Conservation (phyloP, 1,140 invertebrate species). For the Oncopodura yosiiana region DNA sequence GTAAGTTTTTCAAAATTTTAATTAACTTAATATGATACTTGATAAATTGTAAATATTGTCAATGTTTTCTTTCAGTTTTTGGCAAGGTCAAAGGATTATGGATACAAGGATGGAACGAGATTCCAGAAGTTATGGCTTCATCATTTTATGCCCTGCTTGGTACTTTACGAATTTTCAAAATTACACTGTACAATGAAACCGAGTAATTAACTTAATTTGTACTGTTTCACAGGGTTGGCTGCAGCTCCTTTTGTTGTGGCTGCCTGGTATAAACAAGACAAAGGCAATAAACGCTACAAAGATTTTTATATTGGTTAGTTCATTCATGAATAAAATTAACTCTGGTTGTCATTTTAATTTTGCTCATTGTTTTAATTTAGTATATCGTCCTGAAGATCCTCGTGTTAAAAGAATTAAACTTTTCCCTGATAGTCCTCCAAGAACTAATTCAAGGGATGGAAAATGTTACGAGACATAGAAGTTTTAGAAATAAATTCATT, state of each 20-base stretch:
- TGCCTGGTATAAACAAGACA: neutral
- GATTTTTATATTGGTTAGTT: slow-evolving; percentile 8
- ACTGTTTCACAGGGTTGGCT: too few species aligned
- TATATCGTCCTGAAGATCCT: slow-evolving; percentile 20
- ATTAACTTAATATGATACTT: neutral
- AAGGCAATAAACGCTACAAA: slow-evolving; percentile 13
- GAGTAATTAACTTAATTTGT: too few species aligned
- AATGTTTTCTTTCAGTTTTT: slow-evolving; percentile 18
- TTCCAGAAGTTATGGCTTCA: slow-evolving; percentile 53
- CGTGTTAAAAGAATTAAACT: neutral
- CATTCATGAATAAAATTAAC: too few species aligned
- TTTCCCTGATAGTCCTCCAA: slow-evolving; percentile 9
- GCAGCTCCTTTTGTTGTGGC: too few species aligned
- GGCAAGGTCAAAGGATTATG: slow-evolving; percentile 38
- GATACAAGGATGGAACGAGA: slow-evolving; percentile 52
- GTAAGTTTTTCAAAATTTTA: neutral
- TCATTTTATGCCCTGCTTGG: slow-evolving; percentile 42
- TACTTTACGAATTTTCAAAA: slow-evolving; percentile 23
- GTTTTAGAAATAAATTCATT: too few species aligned
- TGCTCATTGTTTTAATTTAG: neutral
- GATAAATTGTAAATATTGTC: too few species aligned
- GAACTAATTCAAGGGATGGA: neutral
- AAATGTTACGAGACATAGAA: too few species aligned
- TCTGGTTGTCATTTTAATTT: neutral
- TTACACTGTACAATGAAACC: too few species aligned